Conservation (phyloP, 2,888 invertebrate genomes). For the Hololepta plana region DNA sequence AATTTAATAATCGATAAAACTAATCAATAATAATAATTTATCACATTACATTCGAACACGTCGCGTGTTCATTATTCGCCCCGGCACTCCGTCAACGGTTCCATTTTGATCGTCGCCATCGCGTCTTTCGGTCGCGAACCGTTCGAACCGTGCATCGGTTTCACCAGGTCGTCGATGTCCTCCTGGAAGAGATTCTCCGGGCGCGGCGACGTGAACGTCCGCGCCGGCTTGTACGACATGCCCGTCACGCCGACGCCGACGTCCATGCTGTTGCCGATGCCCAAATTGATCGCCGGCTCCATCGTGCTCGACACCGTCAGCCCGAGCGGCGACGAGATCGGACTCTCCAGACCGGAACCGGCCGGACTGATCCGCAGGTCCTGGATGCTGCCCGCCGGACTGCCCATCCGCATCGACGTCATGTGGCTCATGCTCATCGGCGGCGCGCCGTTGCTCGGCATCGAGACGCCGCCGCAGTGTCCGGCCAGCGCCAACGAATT, state of each 20-base stretch:
- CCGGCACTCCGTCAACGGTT: constrained; percentile 45
- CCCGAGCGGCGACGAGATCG: constrained; percentile 39
- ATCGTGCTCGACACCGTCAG: constrained; percentile 33
- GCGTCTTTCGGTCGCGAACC: constrained; percentile 29
- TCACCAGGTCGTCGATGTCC: constrained; percentile 43
- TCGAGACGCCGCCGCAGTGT: constrained; percentile 21
- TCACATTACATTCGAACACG: constrained; percentile 28
- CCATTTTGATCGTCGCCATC: constrained; percentile 51
- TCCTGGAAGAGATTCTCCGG: constrained; percentile 43
- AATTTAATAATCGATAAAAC: too few relatives aligned
- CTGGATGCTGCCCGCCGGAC: constrained; percentile 29
- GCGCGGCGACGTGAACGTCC: constrained; percentile 40
- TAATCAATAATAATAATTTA: constrained; percentile 28
- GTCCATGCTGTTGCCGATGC: constrained; percentile 31
- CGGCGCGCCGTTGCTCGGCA: constrained; percentile 24
- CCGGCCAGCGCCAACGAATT: constrained; percentile 26
- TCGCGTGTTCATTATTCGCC: constrained; percentile 42
- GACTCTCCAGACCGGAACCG: constrained; percentile 35
- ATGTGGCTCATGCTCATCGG: constrained; percentile 24
- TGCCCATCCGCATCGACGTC: constrained; percentile 26
- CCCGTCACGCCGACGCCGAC: constrained; percentile 37
- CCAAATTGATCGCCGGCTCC: constrained; percentile 27
- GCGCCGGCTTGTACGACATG: constrained; percentile 45
- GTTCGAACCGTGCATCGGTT: constrained; percentile 33
- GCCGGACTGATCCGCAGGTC: constrained; percentile 29